Base-by-base conservation (phyloP, 2,888 invertebrate species). In the Furcula furcula region DNA sequence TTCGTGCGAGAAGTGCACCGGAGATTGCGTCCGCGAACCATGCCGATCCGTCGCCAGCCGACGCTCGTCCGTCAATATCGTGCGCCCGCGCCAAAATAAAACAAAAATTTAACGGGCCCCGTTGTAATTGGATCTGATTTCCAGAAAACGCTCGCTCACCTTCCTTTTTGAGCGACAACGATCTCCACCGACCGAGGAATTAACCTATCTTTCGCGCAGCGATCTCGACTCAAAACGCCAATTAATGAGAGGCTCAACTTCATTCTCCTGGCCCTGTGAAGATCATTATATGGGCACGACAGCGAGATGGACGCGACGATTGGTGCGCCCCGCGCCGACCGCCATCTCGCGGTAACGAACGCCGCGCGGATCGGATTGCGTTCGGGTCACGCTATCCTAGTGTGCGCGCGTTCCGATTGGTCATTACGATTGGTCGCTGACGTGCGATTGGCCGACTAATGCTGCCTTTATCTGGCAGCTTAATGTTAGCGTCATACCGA, bases 251-350 rank as follows among this genome's bases (percentile, higher is more conserved):
- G 83, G 79, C 87, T 88, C 88, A 88, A 88, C 87, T 88, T 88
- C 88, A 88, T 88, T 88, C 87, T 86, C 78, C 75, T 82, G 83
- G 72, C 80, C 84, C 84, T 86, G 86, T 86, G 87, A 86, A 87
- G 88, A 88, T 88, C 87, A 88, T 88, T 88, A 87, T 87, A 87
- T 84, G 87, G 76, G 87, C 88, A 87, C 86, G 87, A 88, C 88
- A 87, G 85, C 72, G 79, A 80, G 88, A 87, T 87, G 87, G 82
- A 84, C 82, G 85, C 80, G 82, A 76, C 82, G 87, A 87, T 87
- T 86, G 85, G 82, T 75, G 77, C 77, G 76, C 55, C 71, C 71
- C 77, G 76, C 73, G 66, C 67, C 68, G 77, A 74, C 81, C 74
- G 81, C 85, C 83, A 85, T 87, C 85, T 85, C 83, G 73, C 76